These are phyloP conservation scores for Calosoma granatense DNA, from an alignment of 1,140 invertebrate genomes.

Conservation along the genomic window DNA sequence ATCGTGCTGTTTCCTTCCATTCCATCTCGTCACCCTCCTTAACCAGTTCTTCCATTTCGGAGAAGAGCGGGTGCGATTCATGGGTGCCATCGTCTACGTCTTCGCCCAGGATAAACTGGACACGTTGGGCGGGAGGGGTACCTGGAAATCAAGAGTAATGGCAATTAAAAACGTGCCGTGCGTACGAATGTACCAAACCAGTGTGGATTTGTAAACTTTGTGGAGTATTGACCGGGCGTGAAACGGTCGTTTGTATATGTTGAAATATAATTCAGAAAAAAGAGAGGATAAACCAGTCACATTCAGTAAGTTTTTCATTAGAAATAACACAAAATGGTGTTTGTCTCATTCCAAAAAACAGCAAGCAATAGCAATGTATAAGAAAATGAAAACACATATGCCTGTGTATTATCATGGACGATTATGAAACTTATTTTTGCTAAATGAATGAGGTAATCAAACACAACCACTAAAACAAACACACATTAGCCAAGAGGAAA, in stretches of 20 bases:
- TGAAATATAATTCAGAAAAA: background rate
- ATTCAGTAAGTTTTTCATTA: no score
- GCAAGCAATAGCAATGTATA: no score
- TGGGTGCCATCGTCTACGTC: conserved; percentile 77
- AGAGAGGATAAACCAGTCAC: no score
- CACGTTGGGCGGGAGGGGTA: conserved; percentile 78
- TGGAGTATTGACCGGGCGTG: conserved; percentile 5
- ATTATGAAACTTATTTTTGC: no score
- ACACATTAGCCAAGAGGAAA: no score
- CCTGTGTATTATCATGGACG: no score
- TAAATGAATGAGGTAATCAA: no score
- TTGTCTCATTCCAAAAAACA: no score
- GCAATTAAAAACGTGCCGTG: conserved; percentile 4
- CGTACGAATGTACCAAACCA: background rate
- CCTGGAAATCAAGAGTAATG: conserved; percentile 52
- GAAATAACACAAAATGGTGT: no score
- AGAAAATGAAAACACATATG: no score
- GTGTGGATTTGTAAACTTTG: background rate
- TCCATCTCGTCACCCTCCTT: conserved; percentile 79
- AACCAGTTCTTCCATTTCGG: conserved; percentile 90
- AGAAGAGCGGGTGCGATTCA: conserved; percentile 82
- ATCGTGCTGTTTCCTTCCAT: conserved; percentile 96
- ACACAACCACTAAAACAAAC: no score
- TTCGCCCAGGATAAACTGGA: conserved; percentile 93
- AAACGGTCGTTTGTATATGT: background rate